Evolutionary conservation across 2,797 vertebrate species (phyloP).

Genomic region (Acrocephalus scirpaceus): DNA sequence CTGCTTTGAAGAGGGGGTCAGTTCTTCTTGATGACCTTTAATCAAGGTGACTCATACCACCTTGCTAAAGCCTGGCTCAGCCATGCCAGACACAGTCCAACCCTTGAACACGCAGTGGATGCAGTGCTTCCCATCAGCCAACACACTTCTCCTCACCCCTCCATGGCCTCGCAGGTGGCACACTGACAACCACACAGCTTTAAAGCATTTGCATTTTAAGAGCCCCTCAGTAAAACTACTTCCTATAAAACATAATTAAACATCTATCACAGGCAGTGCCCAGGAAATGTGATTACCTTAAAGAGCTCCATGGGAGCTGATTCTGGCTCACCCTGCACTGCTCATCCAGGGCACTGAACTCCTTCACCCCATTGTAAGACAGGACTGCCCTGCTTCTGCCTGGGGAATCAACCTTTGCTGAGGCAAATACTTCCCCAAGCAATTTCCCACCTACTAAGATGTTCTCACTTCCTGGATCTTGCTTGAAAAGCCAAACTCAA

Average conservation of each 20-base stretch:
- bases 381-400: not conserved
- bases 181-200: not conserved
- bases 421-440: not conserved
- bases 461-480: not conserved
- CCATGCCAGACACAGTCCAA: not conserved
- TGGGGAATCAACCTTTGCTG: not conserved
- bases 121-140: not conserved
- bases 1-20: not conserved
- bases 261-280: not conserved
- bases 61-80: not conserved
- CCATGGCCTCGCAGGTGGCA: rapidly evolving
- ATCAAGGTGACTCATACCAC: not conserved
- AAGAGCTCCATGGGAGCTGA: not conserved
- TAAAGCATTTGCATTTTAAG: not conserved
- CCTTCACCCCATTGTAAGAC: not conserved
- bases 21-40: not conserved
- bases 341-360: not conserved
- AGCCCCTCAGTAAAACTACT: not conserved
- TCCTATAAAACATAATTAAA: not conserved
- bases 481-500: not conserved
- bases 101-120: not conserved
- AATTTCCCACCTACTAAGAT: not conserved
- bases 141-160: not conserved
- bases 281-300: not conserved
- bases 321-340: not conserved